Evolutionary conservation across 2,797 vertebrate species (phyloP), one percentile per base, ranked within the genome.

Genomic region (Falco columbarius): DNA sequence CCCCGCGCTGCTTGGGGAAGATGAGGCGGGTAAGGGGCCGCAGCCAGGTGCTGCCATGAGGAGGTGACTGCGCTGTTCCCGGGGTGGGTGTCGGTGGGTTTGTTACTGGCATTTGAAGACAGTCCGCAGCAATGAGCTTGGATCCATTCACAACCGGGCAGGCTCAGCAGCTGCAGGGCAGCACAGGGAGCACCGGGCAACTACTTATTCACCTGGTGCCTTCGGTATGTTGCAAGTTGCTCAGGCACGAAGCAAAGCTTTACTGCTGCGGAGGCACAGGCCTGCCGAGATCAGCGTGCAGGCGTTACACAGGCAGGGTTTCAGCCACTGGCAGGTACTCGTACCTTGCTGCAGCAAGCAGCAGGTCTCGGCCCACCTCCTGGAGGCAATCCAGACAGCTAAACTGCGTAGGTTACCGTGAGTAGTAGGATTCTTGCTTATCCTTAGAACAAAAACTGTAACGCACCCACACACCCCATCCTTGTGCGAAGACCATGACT

Each of bases 41-140:
- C 38, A 34, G 3, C 34, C 49, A 52, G 51, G 6, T 27, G 14
- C 1, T 1, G 5, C 27, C n/a, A 30, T 4, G 9, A 55, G 27
- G 0, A n/a, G 12, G 2, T 55, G 32, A 38, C 30, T 1, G 4
- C 56, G 7, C 7, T 54, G 14, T 4, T 38, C 10, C 5, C 4
- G 12, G 34, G 14, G 21, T 59, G 27, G 13, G 6, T 14, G 32
- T 49, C 40, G n/a, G 21, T 36, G 22, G 11, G 34, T 29, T n/a
- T 32, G 5, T 21, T 30, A 8, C 8, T 12, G 12, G 30, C 29
- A 23, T 47, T 77, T 74, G 7, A 68, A 49, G 21, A 34, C 1
- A 38, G 23, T 42, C 46, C 65, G 14, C 7, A 49, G 65, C 15
- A 42, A 21, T 9, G 29, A 76, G 21, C 52, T 63, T 55, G 30